Base-by-base conservation (phyloP, 2,797 vertebrate genomes). In the Chromis chromis region DNA sequence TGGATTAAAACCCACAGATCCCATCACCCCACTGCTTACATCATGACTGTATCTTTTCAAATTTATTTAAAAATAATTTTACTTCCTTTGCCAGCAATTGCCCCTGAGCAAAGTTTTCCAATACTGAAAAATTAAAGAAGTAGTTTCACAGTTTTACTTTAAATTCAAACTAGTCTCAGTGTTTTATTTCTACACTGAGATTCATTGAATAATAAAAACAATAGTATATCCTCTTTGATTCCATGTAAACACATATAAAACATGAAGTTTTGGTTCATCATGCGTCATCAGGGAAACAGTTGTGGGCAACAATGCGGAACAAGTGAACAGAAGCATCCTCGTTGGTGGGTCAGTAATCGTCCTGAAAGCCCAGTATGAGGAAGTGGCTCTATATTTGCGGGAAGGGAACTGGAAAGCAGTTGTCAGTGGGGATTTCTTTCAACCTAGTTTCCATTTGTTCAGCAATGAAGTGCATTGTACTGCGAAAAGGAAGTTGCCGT, bases 371-470 rank as follows among this genome's bases (percentile, higher is more conserved):
- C 12, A 17, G 36, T 25, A 80, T 81, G 76, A 85, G 90, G 89
- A 91, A 92, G 83, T 86, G 70, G 65, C 52, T 76, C 70, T 77
- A 50, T 52, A 74, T 65, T 54, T 59, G 60, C 16, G 8, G 53
- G 62, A 85, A 79, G 72, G 79, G 85, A 89, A 91, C 81, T 89
- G 89, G 85, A 90, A 88, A 85, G 49, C 44, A 57, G 28, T 79
- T 76, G 78, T 89, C 79, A 90, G 63, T 83, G 87, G 86, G 86
- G 81, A 86, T 88, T 91, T 92, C 78, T 83, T 65, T 49, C 6
- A 57, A 50, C 46, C 63, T 40, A 56, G 57, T 88, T 91, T 91
- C 90, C 82, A 83, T 85, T 80, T 49, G 24, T 42, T 70, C 44
- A 84, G 82, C 86, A 86, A 60, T 78, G 69, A 83, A 74, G 53